Conservation (phyloP, 2,113 vertebrate genomes). For the Thunnus maccoyii region DNA sequence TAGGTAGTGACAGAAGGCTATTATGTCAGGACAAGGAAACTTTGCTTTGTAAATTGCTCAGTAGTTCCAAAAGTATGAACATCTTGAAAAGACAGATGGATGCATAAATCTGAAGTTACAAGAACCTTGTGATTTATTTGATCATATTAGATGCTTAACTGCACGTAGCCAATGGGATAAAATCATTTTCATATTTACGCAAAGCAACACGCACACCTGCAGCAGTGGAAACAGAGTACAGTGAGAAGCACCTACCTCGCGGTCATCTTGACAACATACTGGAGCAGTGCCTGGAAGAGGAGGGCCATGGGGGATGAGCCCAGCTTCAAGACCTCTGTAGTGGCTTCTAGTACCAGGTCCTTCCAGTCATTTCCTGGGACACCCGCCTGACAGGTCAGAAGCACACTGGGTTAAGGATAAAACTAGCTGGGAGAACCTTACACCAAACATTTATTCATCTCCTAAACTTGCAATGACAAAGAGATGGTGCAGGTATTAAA, state of each 20-base stretch:
- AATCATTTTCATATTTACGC: not conserved
- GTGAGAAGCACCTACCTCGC: conserved; percentile 85
- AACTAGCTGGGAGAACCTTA: not conserved
- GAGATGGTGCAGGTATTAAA: too few relatives aligned
- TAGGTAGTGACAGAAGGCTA: conserved; percentile 33
- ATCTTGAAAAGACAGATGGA: conserved; percentile 29
- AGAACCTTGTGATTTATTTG: not conserved
- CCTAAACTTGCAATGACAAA: not conserved
- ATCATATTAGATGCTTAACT: not conserved
- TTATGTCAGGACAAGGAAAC: conserved; percentile 30
- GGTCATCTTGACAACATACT: conserved; percentile 90
- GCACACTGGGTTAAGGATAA: conserved; percentile 2
- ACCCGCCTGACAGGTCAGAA: conserved; percentile 81
- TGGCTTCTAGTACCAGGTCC: conserved; percentile 92
- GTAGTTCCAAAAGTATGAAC: conserved; percentile 13
- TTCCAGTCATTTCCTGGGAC: conserved; percentile 89
- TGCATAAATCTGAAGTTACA: conserved; percentile 11
- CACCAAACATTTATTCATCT: not conserved
- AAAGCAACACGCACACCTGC: not conserved
- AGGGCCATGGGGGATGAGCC: conserved; percentile 87
- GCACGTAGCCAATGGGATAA: not conserved
- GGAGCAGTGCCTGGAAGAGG: conserved; percentile 92
- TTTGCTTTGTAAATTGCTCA: conserved; percentile 19
- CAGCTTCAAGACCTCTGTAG: conserved; percentile 91
- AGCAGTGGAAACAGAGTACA: not conserved